These are phyloP conservation scores for Dinocampus coccinellae DNA, from an alignment of 2,888 invertebrate genomes.

Conservation along the genomic window DNA sequence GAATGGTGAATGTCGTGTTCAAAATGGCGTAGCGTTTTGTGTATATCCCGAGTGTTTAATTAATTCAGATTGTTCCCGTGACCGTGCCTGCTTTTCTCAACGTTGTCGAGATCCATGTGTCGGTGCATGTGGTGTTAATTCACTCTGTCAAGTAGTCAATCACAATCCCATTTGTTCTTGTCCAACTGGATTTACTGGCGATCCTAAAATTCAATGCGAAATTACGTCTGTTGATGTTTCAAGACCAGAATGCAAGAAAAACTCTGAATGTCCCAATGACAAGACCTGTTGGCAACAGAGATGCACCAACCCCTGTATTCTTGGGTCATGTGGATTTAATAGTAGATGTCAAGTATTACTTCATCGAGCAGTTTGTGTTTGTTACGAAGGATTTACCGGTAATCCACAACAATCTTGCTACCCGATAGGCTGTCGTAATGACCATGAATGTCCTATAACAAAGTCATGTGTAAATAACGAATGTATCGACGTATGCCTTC, in stretches of 20 bases:
- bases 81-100: constrained; percentile 84
- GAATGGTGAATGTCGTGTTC: constrained; percentile 84
- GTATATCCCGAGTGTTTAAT: constrained; percentile 89
- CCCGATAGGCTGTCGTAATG: constrained; percentile 86
- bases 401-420: constrained; percentile 84
- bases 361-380: constrained; percentile 86
- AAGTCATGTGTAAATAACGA: constrained; percentile 87
- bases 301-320: constrained; percentile 82
- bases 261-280: constrained; percentile 85
- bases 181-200: constrained; percentile 82
- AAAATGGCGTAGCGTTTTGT: constrained; percentile 80
- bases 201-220: constrained; percentile 82
- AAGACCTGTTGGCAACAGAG: constrained; percentile 84
- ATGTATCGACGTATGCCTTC: constrained; percentile 84
- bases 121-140: constrained; percentile 86
- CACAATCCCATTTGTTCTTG: constrained; percentile 89
- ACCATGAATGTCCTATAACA: constrained; percentile 85
- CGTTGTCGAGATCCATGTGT: constrained; percentile 88
- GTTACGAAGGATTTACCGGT: constrained; percentile 86
- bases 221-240: constrained; percentile 68
- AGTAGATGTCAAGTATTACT: constrained; percentile 83
- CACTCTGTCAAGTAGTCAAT: constrained; percentile 83
- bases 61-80: constrained; percentile 88
- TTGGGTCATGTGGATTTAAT: constrained; percentile 81
- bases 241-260: constrained; percentile 81